phyloP scores from a whole-genome alignment of 2,113 vertebrate genomes.

The Jaculus jaculus region DNA sequence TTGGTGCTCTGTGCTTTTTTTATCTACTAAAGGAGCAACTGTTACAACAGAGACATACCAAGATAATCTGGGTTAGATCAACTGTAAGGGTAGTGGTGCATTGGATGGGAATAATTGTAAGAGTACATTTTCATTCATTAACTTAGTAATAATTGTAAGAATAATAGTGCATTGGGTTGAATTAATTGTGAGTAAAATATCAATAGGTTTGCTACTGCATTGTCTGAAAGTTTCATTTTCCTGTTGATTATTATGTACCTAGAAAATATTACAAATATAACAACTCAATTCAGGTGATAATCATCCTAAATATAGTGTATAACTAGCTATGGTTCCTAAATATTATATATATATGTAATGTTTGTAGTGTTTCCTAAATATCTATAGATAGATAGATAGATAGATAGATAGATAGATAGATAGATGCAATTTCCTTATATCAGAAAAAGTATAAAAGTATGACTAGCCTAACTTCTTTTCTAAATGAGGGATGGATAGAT shows the following conservation, averaged over 20 bases:
- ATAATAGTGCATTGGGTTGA: not conserved
- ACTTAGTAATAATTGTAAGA: slow-evolving; percentile 6
- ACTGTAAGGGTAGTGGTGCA: too few species aligned
- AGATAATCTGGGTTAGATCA: too few species aligned
- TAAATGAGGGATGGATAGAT: slow-evolving; percentile 61
- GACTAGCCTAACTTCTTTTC: slow-evolving; percentile 75
- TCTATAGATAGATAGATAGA: too few species aligned
- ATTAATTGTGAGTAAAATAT: not conserved
- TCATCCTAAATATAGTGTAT: slow-evolving; percentile 69
- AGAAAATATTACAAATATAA: slow-evolving; percentile 28
- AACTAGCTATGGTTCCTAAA: slow-evolving; percentile 73
- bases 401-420: too few species aligned
- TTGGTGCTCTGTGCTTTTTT: too few species aligned
- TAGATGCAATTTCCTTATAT: slow-evolving; percentile 44
- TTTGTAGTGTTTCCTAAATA: too few species aligned
- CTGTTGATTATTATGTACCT: not conserved
- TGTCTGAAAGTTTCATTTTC: not conserved
- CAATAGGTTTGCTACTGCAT: not conserved
- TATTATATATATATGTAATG: slow-evolving; percentile 70
- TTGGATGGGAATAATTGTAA: too few species aligned
- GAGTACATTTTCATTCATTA: too few species aligned
- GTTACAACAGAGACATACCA: too few species aligned
- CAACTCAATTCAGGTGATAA: slow-evolving; percentile 48
- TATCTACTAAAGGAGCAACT: too few species aligned
- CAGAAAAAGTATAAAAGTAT: slow-evolving; percentile 38